Conservation (phyloP, 2,797 vertebrate species). For the Alca torda region DNA sequence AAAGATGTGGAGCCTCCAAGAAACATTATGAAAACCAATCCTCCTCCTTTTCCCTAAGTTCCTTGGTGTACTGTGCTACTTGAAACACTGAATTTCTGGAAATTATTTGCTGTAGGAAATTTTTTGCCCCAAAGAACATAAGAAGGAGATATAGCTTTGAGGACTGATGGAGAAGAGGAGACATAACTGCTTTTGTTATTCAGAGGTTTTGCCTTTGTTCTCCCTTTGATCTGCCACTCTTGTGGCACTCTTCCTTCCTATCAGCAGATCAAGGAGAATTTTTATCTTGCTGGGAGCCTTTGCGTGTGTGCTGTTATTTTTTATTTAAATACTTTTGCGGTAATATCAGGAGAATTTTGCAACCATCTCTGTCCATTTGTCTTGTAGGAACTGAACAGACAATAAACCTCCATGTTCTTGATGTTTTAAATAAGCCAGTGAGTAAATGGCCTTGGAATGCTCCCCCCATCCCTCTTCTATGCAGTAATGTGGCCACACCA, state of each 20-base stretch:
- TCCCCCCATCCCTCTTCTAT: neutral
- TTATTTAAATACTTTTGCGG: slow-evolving; percentile 38
- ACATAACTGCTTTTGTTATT: slow-evolving; percentile 17
- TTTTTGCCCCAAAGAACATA: neutral
- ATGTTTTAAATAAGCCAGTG: slow-evolving; percentile 40
- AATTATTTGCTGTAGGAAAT: neutral
- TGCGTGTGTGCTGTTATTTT: slow-evolving; percentile 46
- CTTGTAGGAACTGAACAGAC: slow-evolving; percentile 10
- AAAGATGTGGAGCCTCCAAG: slow-evolving; percentile 30
- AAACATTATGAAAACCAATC: slow-evolving; percentile 14
- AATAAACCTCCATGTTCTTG: neutral
- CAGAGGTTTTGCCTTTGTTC: slow-evolving; percentile 11
- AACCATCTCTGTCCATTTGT: neutral
- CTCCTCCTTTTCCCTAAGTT: neutral
- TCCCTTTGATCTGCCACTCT: slow-evolving; percentile 52
- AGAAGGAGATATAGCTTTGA: neutral
- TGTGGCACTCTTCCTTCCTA: neutral
- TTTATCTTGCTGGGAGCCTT: slow-evolving; percentile 33
- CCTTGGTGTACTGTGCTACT: neutral
- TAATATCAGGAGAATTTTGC: slow-evolving; percentile 21
- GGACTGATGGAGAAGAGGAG: slow-evolving; percentile 16
- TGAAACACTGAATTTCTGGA: neutral
- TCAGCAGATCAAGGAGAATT: slow-evolving; percentile 50
- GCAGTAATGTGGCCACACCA: slow-evolving; percentile 1
- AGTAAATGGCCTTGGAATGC: slow-evolving; percentile 33